Conservation (phyloP, 2,888 invertebrate genomes). For the Megastigmus dorsalis region DNA sequence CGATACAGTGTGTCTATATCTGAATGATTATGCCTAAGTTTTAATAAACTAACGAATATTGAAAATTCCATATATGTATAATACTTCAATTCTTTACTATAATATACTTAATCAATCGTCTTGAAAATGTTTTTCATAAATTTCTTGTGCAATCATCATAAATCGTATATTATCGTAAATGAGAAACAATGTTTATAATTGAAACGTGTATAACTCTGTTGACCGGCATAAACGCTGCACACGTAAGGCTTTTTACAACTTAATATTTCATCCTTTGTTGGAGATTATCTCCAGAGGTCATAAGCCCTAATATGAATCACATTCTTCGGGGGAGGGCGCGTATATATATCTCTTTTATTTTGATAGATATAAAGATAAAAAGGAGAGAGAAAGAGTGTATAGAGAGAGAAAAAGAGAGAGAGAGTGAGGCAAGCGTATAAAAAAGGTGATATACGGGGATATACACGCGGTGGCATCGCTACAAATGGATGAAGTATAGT, state of each 20-base stretch:
- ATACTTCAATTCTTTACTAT: too few species aligned
- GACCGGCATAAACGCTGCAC: too few species aligned
- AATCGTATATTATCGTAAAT: too few species aligned
- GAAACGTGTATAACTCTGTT: not conserved
- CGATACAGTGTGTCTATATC: too few species aligned
- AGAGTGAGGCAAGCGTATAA: constrained; percentile 7
- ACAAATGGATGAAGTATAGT: constrained; percentile 39
- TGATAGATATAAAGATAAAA: constrained; percentile 32
- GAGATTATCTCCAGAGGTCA: constrained; percentile 39
- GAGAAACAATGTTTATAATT: too few species aligned
- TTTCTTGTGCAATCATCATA: too few species aligned
- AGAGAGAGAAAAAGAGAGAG: not conserved
- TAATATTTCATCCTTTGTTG: constrained; percentile 42
- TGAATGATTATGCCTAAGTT: too few species aligned
- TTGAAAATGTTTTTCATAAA: too few species aligned
- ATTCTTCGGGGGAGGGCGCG: constrained; percentile 24
- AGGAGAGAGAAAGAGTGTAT: not conserved
- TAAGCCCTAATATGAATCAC: constrained; percentile 36
- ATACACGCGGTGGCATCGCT: constrained; percentile 32
- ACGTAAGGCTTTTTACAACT: constrained; percentile 41
- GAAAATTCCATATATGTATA: too few species aligned
- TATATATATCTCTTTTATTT: constrained; percentile 48
- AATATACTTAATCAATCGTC: too few species aligned
- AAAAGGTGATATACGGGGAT: constrained; percentile 51
- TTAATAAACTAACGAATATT: too few species aligned